Conservation (phyloP, 1,140 invertebrate species). For the Araneus ventricosus region DNA sequence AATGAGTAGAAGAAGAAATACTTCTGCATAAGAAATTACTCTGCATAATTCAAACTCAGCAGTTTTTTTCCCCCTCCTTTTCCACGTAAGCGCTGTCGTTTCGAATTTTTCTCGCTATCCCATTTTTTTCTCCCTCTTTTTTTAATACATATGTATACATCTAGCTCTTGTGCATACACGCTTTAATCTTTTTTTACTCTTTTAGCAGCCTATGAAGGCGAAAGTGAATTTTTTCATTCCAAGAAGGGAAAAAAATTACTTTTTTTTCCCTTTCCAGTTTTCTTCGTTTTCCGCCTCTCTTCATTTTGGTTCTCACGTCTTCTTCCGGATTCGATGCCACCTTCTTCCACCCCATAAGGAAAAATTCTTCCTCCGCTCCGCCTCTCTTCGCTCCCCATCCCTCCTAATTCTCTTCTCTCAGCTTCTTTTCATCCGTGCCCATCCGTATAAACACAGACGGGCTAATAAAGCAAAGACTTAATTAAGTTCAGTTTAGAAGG, state of each 20-base stretch:
- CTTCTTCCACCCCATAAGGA: background rate
- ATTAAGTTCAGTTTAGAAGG: conserved; percentile 68
- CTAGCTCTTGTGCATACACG: conserved; percentile 48
- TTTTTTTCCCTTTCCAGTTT: background rate
- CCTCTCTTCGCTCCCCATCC: background rate
- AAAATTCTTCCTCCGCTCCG: background rate
- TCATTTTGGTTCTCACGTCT: conserved; percentile 67
- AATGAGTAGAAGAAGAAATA: conserved; percentile 43
- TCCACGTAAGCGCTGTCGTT: conserved; percentile 12
- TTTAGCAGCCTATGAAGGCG: conserved; percentile 48
- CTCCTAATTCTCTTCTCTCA: conserved; percentile 6
- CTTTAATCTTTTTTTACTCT: conserved; percentile 66
- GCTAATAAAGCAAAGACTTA: conserved; percentile 75
- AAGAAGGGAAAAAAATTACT: background rate
- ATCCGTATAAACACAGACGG: conserved; percentile 72
- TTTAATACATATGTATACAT: conserved; percentile 65
- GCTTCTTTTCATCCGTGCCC: conserved; percentile 14
- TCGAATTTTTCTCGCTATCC: conserved; percentile 51
- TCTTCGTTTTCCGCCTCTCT: conserved; percentile 45
- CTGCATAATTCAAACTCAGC: conserved; percentile 75
- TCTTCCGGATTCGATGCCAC: conserved; percentile 46
- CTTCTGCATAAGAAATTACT: conserved; percentile 75
- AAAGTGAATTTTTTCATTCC: conserved; percentile 52
- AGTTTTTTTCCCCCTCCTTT: conserved; percentile 48
- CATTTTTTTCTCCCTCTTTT: conserved; percentile 41